Base-by-base conservation (phyloP, 2,797 vertebrate genomes). In the Chloroceryle inda region DNA sequence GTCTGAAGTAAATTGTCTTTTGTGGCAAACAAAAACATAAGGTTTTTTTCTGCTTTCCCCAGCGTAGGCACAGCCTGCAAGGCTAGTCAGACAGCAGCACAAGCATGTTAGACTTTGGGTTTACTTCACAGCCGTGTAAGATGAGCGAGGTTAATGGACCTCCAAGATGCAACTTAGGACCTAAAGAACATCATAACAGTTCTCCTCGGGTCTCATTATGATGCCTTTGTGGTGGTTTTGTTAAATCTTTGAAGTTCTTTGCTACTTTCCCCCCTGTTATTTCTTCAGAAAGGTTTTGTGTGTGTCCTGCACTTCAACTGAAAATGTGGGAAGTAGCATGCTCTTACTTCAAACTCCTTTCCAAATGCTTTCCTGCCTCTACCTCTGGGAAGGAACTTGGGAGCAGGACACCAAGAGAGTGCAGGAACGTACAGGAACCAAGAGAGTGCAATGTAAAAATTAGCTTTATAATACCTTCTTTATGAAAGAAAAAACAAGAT, bases 201-300 rank as follows among this genome's bases (percentile, higher is more conserved):
- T 56, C 6, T 58, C 18, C 29, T 27, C 23, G 14, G 18, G 13
- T 50, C 49, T 59, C 40, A 42, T 79, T 24, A 11, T 31, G 16
- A 9, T 33, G 6, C 18, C 24, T 40, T 77, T 26, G 29, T 45
- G 37, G 11, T 31, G 26, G 62, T 88, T 71, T 55, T 63, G 21
- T 55, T 66, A 56, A 23, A 37, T n/a, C 29, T 49, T 63, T 33
- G 7, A 38, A 11, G 5, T n/a, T 27, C 15, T 77, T 49, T 40
- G 5, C 2, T 14, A 3, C 10, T 42, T 19, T 13, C 11, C 2
- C 14, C 18, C 5, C 15, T 2, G 1, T 68, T 29, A n/a, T 35
- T 45, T 80, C 40, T 62, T 49, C 53, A 76, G 53, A 92, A 86
- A 82, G 49, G 49, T 5, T 49, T 68, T 44, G 38, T 42, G 27